A percentile compares a stretch with the other conserved stretches of the same genome.
Conservation (phyloP, 1,140 invertebrate species). For the Drosophila elegans region DNA sequence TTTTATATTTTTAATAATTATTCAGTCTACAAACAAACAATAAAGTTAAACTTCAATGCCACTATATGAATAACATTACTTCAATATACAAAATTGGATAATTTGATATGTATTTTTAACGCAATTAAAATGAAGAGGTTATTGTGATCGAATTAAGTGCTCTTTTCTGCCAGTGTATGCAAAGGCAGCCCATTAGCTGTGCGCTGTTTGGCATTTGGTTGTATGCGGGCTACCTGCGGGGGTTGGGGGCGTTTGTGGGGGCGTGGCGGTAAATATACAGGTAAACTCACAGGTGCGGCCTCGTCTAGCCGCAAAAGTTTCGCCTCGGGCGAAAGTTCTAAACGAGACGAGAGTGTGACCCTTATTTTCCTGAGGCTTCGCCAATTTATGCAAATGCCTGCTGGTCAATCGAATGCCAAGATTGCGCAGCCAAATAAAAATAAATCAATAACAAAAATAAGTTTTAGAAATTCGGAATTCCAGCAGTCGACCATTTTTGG, state of each 20-base stretch:
- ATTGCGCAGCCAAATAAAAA: constrained; percentile 18
- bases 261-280: constrained; percentile 1
- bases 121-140: no score
- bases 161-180: constrained; percentile 8
- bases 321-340: constrained; percentile 69
- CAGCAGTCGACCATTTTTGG: neutral
- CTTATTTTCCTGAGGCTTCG: constrained; percentile 29
- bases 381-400: constrained; percentile 59
- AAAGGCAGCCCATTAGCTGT: constrained; percentile 51
- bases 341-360: constrained; percentile 41
- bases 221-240: constrained; percentile 26
- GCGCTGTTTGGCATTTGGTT: constrained; percentile 73
- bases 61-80: no score
- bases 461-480: constrained; percentile 22
- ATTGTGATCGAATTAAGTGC: no score
- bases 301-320: constrained; percentile 48
- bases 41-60: no score
- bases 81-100: no score
- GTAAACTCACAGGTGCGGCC: constrained; percentile 29
- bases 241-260: neutral
- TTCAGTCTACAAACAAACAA: no score
- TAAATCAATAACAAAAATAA: constrained; percentile 1
- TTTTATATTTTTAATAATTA: no score
- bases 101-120: no score
- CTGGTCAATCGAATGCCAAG: constrained; percentile 15